phyloP scores from a whole-genome alignment of 53 echinoderm and acorn worm species.

The Mesocentrotus franciscanus region DNA sequence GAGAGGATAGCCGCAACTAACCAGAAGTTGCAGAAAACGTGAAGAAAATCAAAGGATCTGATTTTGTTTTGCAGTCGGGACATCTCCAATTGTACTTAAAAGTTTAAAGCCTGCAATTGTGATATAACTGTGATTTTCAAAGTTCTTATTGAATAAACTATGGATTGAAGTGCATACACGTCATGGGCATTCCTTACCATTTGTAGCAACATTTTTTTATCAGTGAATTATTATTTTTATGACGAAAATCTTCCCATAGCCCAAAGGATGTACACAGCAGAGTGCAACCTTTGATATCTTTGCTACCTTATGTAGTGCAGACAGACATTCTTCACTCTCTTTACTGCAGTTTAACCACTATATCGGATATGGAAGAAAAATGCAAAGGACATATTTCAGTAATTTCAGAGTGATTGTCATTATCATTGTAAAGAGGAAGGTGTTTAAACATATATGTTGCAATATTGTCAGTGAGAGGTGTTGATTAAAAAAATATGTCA shows the following conservation, averaged over 20 bases:
- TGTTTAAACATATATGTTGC: neutral
- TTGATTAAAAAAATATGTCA: neutral
- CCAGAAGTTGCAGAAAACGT: slow-evolving; percentile 44
- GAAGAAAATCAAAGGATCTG: neutral
- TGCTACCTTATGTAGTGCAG: neutral
- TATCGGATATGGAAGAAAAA: no score
- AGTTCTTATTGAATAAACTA: neutral
- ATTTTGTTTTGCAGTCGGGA: neutral
- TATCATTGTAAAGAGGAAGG: neutral
- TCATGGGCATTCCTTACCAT: neutral
- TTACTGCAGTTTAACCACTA: no score
- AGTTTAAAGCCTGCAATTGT: neutral
- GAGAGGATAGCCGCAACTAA: slow-evolving; percentile 42
- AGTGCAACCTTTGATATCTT: neutral
- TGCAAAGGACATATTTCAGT: no score
- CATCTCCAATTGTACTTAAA: neutral
- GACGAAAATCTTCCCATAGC: neutral
- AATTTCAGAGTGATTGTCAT: neutral
- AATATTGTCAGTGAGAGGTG: neutral
- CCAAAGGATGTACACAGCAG: neutral
- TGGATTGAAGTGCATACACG: neutral
- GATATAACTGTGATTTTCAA: neutral
- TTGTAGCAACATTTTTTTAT: neutral
- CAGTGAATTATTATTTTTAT: neutral
- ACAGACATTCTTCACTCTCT: no score